Evolutionary conservation across 92 coral and sea anemone genomes (phyloP).

Genomic region (Montipora capitata): DNA sequence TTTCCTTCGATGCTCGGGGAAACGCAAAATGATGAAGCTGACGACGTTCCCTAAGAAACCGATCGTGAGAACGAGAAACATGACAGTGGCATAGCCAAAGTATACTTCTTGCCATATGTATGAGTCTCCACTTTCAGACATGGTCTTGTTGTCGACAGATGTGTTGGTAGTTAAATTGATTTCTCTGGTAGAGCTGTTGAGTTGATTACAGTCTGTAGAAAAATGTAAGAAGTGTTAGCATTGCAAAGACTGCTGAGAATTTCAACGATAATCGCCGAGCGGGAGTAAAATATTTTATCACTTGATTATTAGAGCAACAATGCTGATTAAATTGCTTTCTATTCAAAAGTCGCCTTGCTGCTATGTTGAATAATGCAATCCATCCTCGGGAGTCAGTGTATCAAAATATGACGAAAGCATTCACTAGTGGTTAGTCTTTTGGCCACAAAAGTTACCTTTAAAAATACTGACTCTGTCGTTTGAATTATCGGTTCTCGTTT

Average conservation of each 20-base stretch:
- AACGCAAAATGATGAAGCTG: constrained; percentile 55
- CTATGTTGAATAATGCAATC: too few relatives aligned
- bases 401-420: too few relatives aligned
- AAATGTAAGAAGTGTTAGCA: background rate
- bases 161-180: constrained; percentile 8
- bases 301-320: background rate
- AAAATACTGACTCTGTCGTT: too few relatives aligned
- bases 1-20: constrained; percentile 67
- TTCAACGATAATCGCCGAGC: too few relatives aligned
- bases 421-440: too few relatives aligned
- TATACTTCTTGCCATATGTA: constrained; percentile 14
- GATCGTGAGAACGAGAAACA: constrained; percentile 60
- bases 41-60: constrained; percentile 77
- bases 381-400: too few relatives aligned
- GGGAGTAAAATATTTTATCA: too few relatives aligned
- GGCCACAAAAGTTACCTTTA: too few relatives aligned
- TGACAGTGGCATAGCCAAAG: constrained; percentile 54
- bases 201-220: background rate
- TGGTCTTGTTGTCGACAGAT: background rate
- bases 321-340: too few relatives aligned
- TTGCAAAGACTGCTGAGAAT: background rate
- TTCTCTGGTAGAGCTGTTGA: background rate
- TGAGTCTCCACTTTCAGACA: background rate
- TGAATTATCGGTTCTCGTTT: too few relatives aligned
- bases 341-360: too few relatives aligned